Evolutionary conservation across 2,888 invertebrate genomes (phyloP).

Genomic region (Uropetala carovei): DNA sequence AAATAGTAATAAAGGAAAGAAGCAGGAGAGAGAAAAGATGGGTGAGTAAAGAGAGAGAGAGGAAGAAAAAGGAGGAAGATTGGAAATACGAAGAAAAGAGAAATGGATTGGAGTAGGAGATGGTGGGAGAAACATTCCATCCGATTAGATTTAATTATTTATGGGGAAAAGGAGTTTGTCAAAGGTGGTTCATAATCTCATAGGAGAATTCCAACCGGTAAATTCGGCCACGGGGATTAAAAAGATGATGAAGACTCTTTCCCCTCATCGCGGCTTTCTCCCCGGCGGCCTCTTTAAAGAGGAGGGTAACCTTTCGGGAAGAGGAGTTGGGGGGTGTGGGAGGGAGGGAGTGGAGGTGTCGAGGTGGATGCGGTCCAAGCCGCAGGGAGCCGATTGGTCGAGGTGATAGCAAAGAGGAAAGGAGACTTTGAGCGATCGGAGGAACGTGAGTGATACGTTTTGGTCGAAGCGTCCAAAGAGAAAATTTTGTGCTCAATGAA

Average conservation of each 20-base stretch:
- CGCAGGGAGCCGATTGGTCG: constrained; percentile 34
- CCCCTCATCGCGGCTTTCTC: neutral
- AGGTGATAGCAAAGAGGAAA: neutral
- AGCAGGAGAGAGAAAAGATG: neutral
- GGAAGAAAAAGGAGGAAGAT: neutral
- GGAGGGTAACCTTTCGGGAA: neutral
- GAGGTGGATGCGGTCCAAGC: constrained; percentile 26
- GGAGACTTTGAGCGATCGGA: constrained; percentile 41
- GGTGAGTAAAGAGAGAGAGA: no score
- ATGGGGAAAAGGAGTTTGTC: constrained; percentile 33
- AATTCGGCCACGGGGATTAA: neutral
- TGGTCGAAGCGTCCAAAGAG: neutral
- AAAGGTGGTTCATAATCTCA: constrained; percentile 37
- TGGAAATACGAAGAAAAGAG: neutral
- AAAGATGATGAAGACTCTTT: neutral
- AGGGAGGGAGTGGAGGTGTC: neutral
- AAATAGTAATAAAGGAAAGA: neutral
- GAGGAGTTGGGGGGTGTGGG: neutral
- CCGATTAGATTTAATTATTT: constrained; percentile 44
- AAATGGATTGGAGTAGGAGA: neutral
- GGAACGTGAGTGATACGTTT: constrained; percentile 42
- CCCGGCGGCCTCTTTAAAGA: neutral
- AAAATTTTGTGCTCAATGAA: constrained; percentile 23
- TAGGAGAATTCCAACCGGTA: neutral
- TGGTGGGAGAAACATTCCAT: neutral